These are phyloP conservation scores for Triplophysa bombifrons DNA, from an alignment of 2,797 vertebrate genomes.

Conservation along the genomic window DNA sequence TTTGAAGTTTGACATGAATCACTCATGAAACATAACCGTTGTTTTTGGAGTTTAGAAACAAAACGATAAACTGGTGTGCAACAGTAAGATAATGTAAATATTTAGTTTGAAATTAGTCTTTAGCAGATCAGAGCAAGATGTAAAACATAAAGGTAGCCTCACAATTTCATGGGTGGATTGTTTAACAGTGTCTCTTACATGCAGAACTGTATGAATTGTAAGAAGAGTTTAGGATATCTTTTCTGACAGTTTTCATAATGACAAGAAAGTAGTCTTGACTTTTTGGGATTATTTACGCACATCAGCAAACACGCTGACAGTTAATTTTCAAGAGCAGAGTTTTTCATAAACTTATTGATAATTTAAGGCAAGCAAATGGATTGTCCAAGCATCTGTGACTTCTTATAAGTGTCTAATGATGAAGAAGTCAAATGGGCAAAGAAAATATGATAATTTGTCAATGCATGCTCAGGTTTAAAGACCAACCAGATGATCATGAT, in stretches of 20 bases:
- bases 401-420: slow-evolving; percentile 35
- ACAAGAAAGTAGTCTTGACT: slow-evolving; percentile 39
- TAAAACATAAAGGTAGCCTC: neutral
- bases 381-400: slow-evolving; percentile 14
- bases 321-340: slow-evolving; percentile 44
- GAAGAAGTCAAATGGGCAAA: neutral
- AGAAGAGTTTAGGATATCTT: neutral
- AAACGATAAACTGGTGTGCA: neutral
- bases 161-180: slow-evolving; percentile 5
- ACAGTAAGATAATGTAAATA: neutral
- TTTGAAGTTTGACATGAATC: neutral
- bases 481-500: no score
- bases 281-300: slow-evolving; percentile 46
- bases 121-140: neutral
- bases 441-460: no score
- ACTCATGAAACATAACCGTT: neutral
- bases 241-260: slow-evolving; percentile 46
- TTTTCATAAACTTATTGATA: slow-evolving; percentile 49
- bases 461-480: no score
- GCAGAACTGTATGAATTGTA: neutral
- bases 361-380: slow-evolving; percentile 43
- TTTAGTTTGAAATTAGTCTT: slow-evolving; percentile 2
- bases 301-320: slow-evolving; percentile 47
- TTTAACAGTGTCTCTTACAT: neutral
- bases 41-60: neutral